Evolutionary conservation across 2,113 vertebrate species (phyloP), one percentile per base, ranked within the genome.

Genomic region (Oxyura jamaicensis): DNA sequence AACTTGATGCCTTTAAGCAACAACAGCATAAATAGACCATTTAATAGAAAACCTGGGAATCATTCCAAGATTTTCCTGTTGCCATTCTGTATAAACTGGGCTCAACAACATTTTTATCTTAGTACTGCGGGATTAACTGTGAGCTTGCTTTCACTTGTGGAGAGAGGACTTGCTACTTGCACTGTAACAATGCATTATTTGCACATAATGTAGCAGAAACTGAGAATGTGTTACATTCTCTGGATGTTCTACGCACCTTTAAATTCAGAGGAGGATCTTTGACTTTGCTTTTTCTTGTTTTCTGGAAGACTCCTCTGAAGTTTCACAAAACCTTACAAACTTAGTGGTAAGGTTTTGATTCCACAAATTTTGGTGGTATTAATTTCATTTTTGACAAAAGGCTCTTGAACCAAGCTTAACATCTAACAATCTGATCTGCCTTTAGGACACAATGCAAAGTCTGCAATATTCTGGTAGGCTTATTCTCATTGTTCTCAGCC

Each of bases 401-500:
- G 8, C 62, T 75, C 29, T 69, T 68, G 62, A 75, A 17, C 48
- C 53, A 26, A 53, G 84, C 50, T 85, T 39, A 83, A 33, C 19
- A 3, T 41, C 26, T 68, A 41, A 44, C 77, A 65, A 3, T 87
- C 3, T 82, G 87, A 44, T 92, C 44, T 88, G 87, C 87, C 77
- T 85, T 79, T 92, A 42, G 95, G 86, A 84, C 93, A 82, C 58
- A 50, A 23, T 87, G 90, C 53, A 5, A 84, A 82, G 86, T 73
- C 90, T 11, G 9, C 83, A 42, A 35, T 87, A 82, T 94, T 96
- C 86, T 93, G 69, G 86, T 69, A 92, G 86, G 60, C 31, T 96
- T 88, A 84, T 46, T 83, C 71, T 55, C 78, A 93, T 96, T 97
- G 91, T 96, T 96, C 90, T 95, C 50, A 10, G 50, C 58, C 71